Evolutionary conservation across 2,888 invertebrate species (phyloP).

Genomic region (Nysson spinosus): DNA sequence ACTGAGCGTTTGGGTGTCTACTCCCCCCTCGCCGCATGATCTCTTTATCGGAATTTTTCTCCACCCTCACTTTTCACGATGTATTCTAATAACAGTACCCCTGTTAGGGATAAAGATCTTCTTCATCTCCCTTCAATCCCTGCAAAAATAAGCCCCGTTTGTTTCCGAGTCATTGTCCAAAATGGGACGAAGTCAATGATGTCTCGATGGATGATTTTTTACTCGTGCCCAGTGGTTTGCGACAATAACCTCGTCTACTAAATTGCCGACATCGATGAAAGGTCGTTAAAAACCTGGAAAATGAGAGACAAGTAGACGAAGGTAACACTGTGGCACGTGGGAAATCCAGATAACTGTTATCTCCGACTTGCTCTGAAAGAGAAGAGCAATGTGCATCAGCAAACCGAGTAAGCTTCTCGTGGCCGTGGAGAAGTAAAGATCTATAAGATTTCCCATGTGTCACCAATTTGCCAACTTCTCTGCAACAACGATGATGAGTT

Average conservation of each 20-base stretch:
- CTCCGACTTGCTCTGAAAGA: constrained; percentile 21
- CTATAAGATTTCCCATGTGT: constrained; percentile 52
- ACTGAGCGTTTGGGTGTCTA: background rate
- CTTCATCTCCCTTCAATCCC: too few relatives aligned
- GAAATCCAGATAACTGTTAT: constrained; percentile 33
- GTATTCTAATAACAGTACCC: too few relatives aligned
- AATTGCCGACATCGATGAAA: background rate
- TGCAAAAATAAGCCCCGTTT: too few relatives aligned
- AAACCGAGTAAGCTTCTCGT: background rate
- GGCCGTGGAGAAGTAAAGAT: constrained; percentile 38
- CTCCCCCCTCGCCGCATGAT: too few relatives aligned
- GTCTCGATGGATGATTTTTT: background rate
- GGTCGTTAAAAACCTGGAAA: constrained; percentile 6
- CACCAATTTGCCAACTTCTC: constrained; percentile 38
- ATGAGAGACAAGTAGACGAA: constrained; percentile 2
- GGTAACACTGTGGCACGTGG: constrained; percentile 23
- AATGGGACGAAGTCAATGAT: background rate
- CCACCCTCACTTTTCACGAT: background rate
- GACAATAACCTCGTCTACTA: background rate
- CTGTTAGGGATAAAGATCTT: too few relatives aligned
- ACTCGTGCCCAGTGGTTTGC: background rate
- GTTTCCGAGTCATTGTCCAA: too few relatives aligned
- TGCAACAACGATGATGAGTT: constrained; percentile 19
- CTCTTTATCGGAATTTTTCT: background rate
- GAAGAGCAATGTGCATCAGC: constrained; percentile 35